Evolutionary conservation across 1,140 invertebrate genomes (phyloP), one percentile per base, ranked within the genome.

Genomic region (Drosophila sturtevanti): DNA sequence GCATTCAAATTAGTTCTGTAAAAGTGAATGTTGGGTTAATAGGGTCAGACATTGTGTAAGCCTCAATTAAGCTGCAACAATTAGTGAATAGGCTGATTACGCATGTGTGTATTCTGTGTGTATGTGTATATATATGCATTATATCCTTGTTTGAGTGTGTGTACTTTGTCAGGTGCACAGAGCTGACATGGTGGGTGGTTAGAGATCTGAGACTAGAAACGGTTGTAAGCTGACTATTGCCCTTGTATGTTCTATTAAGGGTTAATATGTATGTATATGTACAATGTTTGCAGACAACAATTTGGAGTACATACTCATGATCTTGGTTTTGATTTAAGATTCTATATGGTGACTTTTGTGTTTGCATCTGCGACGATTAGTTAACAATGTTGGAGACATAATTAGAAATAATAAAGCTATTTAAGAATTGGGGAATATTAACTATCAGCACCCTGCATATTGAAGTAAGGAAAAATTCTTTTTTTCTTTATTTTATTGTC

Each of bases 31-130:
- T 5, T 37, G 54, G 70, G 65, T 64, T 69, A 51, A 58, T 69
- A 51, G 22, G 54, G 58, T 31, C 58, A 11, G 34, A 67, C 63
- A 72, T 54, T 75, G 63, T 54, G 59, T 67, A 67, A 72, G 72
- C 68, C 63, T 41, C 72, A 76, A 76, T 76, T 76, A 76, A 75
- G 68, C 68, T 72, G 24, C 59, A 63, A 63, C 63, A 75, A 76
- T 76, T 76, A 76, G 59, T 63, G 59, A 14, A 78, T 44, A 24
- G 63, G 72, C 72, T 67, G 67, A 71, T 77, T 70, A 65, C 55
- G 51, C 37, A 63, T 24, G 38, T 58, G 58, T 63, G 59, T 38
- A 1, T 41, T 59, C 24, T 62, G 48, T 71, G 67, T 56, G 44
- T 73, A 44, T 37, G 54, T 58, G 55, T 16, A 7, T 44, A 14